phyloP scores from a whole-genome alignment of 1,140 invertebrate genomes.

The Leptestheria dahalacensis region DNA sequence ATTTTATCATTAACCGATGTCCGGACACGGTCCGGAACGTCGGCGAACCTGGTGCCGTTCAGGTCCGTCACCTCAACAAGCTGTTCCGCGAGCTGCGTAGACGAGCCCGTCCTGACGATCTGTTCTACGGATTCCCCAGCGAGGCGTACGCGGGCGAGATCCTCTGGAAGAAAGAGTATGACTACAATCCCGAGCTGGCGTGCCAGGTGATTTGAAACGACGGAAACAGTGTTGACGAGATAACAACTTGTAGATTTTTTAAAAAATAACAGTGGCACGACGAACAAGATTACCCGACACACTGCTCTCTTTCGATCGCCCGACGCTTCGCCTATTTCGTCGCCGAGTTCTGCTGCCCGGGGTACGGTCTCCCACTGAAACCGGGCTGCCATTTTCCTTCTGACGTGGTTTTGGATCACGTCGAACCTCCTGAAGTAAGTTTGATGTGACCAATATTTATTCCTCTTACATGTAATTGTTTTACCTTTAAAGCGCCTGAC shows the following conservation, averaged over 20 bases:
- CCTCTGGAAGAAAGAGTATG: slow-evolving; percentile 2
- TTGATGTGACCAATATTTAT: neutral
- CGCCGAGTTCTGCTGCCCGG: slow-evolving; percentile 13
- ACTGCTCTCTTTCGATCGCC: slow-evolving; percentile 7
- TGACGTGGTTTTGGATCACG: neutral
- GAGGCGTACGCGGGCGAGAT: slow-evolving; percentile 2
- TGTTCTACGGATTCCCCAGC: neutral
- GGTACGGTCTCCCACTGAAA: slow-evolving; percentile 8
- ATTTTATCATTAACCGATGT: neutral
- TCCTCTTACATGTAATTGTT: too few species aligned
- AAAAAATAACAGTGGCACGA: slow-evolving; percentile 12
- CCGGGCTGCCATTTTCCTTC: slow-evolving; percentile 12
- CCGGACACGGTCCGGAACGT: neutral
- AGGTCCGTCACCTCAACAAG: slow-evolving; percentile 11
- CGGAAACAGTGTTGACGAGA: neutral
- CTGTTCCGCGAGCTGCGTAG: slow-evolving; percentile 13
- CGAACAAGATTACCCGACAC: neutral
- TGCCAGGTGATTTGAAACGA: slow-evolving; percentile 10
- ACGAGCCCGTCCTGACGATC: neutral
- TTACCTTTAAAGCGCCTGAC: too few species aligned
- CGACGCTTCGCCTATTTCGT: slow-evolving; percentile 10
- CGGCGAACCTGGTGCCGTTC: neutral
- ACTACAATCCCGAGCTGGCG: slow-evolving; percentile 10
- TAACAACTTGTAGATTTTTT: too few species aligned
- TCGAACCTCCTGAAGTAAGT: neutral